Percentiles rank a stretch among this genome's conserved stretches.
Evolutionary conservation across 2,113 vertebrate genomes (phyloP).

Genomic region (Nycticorax nycticorax): DNA sequence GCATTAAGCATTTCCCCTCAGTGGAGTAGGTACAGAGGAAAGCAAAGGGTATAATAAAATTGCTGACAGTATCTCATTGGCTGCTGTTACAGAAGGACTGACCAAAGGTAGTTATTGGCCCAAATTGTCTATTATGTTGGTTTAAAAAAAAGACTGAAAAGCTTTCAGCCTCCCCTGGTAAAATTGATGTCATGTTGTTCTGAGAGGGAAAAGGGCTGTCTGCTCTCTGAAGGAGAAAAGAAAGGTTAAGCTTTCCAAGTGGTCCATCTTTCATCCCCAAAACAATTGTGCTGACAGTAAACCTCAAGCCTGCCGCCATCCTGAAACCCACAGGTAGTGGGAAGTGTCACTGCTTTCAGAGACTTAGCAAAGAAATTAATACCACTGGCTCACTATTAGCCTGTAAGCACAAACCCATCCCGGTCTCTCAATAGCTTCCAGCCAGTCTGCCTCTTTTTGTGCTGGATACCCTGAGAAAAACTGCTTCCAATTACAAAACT

Average conservation of each 20-base stretch:
- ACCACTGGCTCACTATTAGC: background rate
- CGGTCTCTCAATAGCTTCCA: background rate
- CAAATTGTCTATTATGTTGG: background rate
- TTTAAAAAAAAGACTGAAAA: background rate
- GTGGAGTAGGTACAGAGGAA: background rate
- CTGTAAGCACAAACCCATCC: background rate
- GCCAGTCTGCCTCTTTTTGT: background rate
- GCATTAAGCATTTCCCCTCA: background rate
- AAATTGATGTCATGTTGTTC: conserved; percentile 1
- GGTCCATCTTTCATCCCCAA: conserved; percentile 44
- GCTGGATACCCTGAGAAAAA: background rate
- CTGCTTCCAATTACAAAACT: background rate
- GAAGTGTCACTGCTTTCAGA: background rate
- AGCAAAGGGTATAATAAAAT: background rate
- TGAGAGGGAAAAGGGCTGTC: conserved; percentile 22
- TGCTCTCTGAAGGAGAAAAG: conserved; percentile 8
- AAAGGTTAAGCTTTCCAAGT: conserved; percentile 57
- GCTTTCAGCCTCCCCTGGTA: background rate
- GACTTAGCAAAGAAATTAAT: background rate
- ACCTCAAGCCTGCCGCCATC: background rate
- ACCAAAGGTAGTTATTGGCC: background rate
- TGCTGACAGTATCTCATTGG: background rate
- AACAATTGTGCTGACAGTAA: conserved; percentile 51
- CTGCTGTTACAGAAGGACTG: background rate
- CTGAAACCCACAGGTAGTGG: background rate